Conservation (phyloP, 2,888 invertebrate genomes). For the Dioctria linearis region DNA sequence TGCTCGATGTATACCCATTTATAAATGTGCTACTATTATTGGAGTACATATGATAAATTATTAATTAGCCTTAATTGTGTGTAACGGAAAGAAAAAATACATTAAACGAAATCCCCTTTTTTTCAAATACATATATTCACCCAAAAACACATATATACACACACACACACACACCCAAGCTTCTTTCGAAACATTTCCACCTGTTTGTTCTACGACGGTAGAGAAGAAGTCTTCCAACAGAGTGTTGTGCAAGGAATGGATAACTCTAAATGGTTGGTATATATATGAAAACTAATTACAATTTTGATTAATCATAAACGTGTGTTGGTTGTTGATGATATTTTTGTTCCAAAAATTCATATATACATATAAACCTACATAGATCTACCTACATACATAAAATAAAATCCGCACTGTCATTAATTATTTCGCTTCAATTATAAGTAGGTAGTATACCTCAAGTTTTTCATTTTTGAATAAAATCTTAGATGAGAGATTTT, state of each 20-base stretch:
- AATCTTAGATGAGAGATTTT: background rate
- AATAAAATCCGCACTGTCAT: conserved; percentile 2
- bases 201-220: conserved; percentile 12
- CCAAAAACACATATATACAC: background rate
- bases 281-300: conserved; percentile 14
- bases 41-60: conserved; percentile 18
- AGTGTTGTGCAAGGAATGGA: conserved; percentile 37
- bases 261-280: conserved; percentile 35
- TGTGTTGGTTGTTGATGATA: background rate
- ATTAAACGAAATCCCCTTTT: conserved; percentile 1
- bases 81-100: background rate
- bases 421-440: conserved; percentile 24
- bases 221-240: background rate
- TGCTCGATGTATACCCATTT: background rate
- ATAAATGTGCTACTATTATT: conserved; percentile 19
- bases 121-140: background rate
- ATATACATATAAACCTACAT: background rate
- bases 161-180: too few relatives aligned
- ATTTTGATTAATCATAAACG: conserved; percentile 32
- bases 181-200: conserved; percentile 17
- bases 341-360: conserved; percentile 7
- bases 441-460: background rate
- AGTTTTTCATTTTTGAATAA: too few relatives aligned
- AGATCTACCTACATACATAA: too few relatives aligned
- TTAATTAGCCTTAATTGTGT: background rate